Base-by-base conservation (phyloP, 64 coral and sea anemone species). In the Montipora foliosa region DNA sequence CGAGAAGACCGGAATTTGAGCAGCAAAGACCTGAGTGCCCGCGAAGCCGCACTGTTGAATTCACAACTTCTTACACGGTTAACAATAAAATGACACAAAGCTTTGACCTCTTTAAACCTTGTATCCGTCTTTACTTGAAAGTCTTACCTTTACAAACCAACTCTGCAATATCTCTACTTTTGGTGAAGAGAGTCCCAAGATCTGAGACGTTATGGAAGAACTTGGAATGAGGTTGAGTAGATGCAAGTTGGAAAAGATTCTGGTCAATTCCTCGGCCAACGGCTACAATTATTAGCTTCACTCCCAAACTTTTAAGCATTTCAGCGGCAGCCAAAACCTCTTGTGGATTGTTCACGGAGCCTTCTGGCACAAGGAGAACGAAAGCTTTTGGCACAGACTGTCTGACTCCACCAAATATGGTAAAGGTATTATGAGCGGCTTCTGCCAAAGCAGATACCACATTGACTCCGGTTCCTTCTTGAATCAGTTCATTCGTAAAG, bases 81-180 rank as follows among this genome's bases (percentile, higher is more conserved):
- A 57, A 11, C 53, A 57, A 6, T 8, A 57, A 57, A 8, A 8
- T 57, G 6, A 11, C 2, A 6, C 6, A 57, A 57, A 57, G 11
- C 11, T 57, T 57, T 11, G 6, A 57, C 11, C 6, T 57, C 53
- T 11, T 11, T 11, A 11, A 8, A 3, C 6, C 2, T 8, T 37
- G 37, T 11, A 6, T 57, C 53, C 6, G 11, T 8, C 6, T 11
- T 64, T 16, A 11, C 14, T 21, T 7, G 45, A 25, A 1, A 25
- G 1, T 11, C 7, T 80, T 80, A 93, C 92, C 92, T 93, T 93
- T 87, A 67, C 92, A 93, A 80, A 88, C 61, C 15, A 87, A 77
- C 11, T 88, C 66, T 9, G 87, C 92, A 46, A 87, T 82, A 81
- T 80, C 92, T 6, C 85, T 87, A 10, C 73, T 70, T 19, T 64